Evolutionary conservation across 2,888 invertebrate genomes (phyloP), one percentile per base, ranked within the genome.

Genomic region (Thera obeliscata): DNA sequence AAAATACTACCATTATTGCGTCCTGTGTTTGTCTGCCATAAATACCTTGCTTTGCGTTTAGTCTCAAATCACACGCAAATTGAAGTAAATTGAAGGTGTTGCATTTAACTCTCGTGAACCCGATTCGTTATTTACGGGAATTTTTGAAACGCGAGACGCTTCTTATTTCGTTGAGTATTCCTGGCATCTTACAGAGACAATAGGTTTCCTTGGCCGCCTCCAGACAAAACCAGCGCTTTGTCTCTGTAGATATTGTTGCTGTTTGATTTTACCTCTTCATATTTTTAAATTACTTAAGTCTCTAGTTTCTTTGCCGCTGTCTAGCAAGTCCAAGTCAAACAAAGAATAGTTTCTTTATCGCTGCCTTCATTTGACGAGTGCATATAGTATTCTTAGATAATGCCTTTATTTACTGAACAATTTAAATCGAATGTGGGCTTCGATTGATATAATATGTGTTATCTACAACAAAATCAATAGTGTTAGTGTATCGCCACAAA

Each of bases 391-490:
- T 54, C 54, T 56, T 48, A 35, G 55, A 50, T 49, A 55, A 35
- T n/a, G 63, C 33, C 35, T n/a, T 59, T 75, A 72, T 76, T 76
- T 74, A 63, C 67, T 46, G 63, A 70, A 67, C 73, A 71, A 71
- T 76, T 75, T 64, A 70, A 73, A 65, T 70, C 22, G 66, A 61
- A 69, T 69, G 71, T 63, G 66, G 65, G 71, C 62, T 69, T 74
- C 71, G 69, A 74, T 74, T 74, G 73, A 70, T 67, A 66, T 67
- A 66, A 71, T 22, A 22, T 22, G 68, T 71, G 73, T 75, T 77
- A 78, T 78, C 73, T 75, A 68, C 73, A 73, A 73, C 70, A 75
- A 70, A 77, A 79, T 76, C 77, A 80, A 77, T 79, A 79, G 68
- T 64, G 64, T 69, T 69, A 75, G 74, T 70, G 72, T 79, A 76